Evolutionary conservation across 2,797 vertebrate genomes (phyloP), one percentile per base, ranked within the genome.

Genomic region (Poeciliopsis turneri): DNA sequence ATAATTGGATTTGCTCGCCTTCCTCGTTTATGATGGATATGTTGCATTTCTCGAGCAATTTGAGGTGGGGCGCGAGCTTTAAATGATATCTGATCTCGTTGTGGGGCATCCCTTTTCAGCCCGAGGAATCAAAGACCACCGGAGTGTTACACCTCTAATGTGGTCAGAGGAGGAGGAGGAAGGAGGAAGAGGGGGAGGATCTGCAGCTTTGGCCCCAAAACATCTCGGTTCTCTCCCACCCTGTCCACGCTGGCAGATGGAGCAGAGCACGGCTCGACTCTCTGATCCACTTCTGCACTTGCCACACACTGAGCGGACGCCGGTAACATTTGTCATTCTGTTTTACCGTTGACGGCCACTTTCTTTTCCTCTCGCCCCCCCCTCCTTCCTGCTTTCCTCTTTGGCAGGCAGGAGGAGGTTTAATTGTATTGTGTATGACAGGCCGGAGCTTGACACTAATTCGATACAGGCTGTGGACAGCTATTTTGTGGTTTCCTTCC

Each of bases 401-500:
- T 84, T 90, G 88, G 86, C 92, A 92, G 91, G 86, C 84, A 49
- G 89, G 88, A 92, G 93, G 93, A 90, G 77, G 80, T 93, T 91
- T 94, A 93, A 94, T 93, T 93, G 92, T 90, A 91, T 94, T 88
- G 86, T 94, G 90, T 88, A 93, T 91, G 93, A 93, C 89, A 90
- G 90, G 89, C 80, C 90, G 92, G 93, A 92, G 92, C 89, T 92
- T 94, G 93, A 92, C 88, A 12, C 73, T 73, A 77, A 92, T 77
- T 94, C 93, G 91, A 92, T 81, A 80, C 92, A 93, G 90, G 90
- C 90, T 85, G 78, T 86, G 89, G 88, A 89, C 61, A 83, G 87
- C 75, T 77, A 81, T 92, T 94, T 94, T 90, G 91, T 93, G 89
- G 86, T 90, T 93, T 92, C 89, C 90, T 92, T 93, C 88, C 85